phyloP scores from a whole-genome alignment of 2,888 invertebrate species.

The Papilio demoleus region DNA sequence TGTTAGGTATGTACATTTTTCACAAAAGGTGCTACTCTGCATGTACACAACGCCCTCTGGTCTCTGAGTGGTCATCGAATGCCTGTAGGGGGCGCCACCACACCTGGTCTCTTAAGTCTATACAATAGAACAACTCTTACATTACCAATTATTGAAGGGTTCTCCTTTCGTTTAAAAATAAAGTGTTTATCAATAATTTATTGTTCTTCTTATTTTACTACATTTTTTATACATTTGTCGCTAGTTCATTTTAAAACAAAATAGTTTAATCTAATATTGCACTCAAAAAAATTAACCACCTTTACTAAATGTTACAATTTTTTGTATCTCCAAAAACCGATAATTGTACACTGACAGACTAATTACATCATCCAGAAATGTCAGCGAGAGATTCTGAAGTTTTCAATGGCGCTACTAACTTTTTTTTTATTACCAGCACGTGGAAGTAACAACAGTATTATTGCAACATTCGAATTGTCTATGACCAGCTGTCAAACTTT shows the following conservation, averaged over 20 bases:
- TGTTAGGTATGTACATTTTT: background rate
- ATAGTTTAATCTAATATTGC: too few species aligned
- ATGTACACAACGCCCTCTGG: background rate
- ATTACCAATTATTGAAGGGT: background rate
- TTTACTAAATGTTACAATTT: background rate
- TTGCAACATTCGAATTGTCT: constrained; percentile 23
- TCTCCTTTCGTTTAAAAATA: background rate
- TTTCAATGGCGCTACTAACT: constrained; percentile 15
- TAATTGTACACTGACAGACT: constrained; percentile 32
- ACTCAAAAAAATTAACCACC: too few species aligned
- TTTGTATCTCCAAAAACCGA: constrained; percentile 1
- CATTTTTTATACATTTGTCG: background rate
- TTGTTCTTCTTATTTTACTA: background rate
- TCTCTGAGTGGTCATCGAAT: constrained; percentile 24
- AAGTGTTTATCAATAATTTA: background rate
- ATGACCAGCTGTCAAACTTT: constrained; percentile 36
- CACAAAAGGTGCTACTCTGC: background rate
- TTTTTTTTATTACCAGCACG: constrained; percentile 21
- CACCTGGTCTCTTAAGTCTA: constrained; percentile 34
- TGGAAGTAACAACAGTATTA: constrained; percentile 32
- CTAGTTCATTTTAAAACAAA: too few species aligned
- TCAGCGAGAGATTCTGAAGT: constrained; percentile 33
- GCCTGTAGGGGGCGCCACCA: constrained; percentile 19
- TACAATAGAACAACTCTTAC: background rate
- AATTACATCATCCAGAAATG: constrained; percentile 32